These are phyloP conservation scores for Acanthisitta chloris DNA, from an alignment of 2,113 vertebrate genomes.

Conservation along the genomic window DNA sequence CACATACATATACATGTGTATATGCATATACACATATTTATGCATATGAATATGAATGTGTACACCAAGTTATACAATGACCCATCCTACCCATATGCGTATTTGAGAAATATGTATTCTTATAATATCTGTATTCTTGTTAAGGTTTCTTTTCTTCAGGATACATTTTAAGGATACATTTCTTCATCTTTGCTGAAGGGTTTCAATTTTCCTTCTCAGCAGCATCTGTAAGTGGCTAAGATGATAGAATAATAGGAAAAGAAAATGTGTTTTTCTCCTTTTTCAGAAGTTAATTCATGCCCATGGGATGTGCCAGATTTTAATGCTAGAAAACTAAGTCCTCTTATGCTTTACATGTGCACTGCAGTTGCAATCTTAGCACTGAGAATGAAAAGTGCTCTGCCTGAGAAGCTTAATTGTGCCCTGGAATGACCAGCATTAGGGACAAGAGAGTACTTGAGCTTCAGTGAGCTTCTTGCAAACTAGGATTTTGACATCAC, in stretches of 20 bases:
- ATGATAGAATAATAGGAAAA: background rate
- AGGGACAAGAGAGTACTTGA: background rate
- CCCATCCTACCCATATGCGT: background rate
- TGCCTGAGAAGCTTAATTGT: background rate
- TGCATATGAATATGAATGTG: background rate
- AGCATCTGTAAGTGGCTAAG: background rate
- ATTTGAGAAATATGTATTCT: background rate
- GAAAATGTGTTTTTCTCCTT: background rate
- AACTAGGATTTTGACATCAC: background rate
- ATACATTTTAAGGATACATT: background rate
- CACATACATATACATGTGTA: background rate
- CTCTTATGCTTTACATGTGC: background rate
- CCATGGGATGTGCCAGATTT: background rate
- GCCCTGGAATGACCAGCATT: background rate
- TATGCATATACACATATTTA: background rate
- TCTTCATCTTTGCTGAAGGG: background rate
- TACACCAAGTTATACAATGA: background rate
- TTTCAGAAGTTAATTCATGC: background rate
- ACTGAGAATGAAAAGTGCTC: fast-evolving
- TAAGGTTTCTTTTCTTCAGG: background rate
- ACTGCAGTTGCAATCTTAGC: background rate
- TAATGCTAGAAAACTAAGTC: background rate
- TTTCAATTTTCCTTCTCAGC: background rate
- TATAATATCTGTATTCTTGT: background rate
- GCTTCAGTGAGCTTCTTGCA: background rate